Evolutionary conservation across 1,140 invertebrate species (phyloP).

Genomic region (Ephestia elutella): DNA sequence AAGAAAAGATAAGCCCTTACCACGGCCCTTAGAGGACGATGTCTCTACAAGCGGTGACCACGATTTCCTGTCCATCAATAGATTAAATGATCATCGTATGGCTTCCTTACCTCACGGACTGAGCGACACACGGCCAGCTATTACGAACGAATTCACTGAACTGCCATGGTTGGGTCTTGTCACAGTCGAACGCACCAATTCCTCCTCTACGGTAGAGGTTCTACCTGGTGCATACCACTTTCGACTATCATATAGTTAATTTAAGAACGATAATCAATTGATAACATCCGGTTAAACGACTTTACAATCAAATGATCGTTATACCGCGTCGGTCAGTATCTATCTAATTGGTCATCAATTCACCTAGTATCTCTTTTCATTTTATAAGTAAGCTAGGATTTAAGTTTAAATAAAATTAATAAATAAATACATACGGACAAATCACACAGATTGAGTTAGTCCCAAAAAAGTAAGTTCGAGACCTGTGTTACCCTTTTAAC

Average conservation of each 20-base stretch:
- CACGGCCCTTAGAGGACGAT: neutral
- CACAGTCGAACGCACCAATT: neutral
- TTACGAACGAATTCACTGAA: neutral
- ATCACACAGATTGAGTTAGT: no score
- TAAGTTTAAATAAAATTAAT: no score
- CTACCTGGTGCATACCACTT: neutral
- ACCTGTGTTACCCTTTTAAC: no score
- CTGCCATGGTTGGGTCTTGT: neutral
- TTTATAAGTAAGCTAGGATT: no score
- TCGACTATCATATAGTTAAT: neutral
- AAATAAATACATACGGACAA: no score
- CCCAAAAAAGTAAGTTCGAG: no score
- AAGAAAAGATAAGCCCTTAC: neutral
- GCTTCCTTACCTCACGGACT: neutral
- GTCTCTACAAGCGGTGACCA: neutral
- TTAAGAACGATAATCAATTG: neutral
- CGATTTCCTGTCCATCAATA: neutral
- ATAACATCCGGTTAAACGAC: neutral
- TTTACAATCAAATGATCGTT: neutral
- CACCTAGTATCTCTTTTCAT: neutral
- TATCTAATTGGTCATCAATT: neutral
- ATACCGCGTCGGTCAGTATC: neutral
- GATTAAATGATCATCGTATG: neutral
- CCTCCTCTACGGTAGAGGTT: no score
- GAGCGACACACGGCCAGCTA: neutral